Conservation (phyloP, 2,888 invertebrate species). For the Rhagonycha fulva region DNA sequence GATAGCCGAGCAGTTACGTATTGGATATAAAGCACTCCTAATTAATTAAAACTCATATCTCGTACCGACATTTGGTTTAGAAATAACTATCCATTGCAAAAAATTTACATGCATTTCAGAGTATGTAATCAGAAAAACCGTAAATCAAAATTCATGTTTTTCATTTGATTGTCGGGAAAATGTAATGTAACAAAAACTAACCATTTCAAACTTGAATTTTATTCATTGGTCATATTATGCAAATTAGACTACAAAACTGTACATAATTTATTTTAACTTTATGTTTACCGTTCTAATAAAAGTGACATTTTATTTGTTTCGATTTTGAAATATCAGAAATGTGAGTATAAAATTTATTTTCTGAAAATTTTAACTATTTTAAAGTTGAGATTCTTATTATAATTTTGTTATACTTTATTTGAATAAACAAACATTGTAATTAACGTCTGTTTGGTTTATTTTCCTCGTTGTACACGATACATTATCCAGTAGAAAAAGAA, state of each 20-base stretch:
- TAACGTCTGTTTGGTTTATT: too few species aligned
- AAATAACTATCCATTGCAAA: not conserved
- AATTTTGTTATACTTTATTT: too few species aligned
- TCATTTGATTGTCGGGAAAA: not conserved
- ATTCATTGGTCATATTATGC: not conserved
- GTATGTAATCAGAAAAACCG: not conserved
- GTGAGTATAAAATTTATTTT: too few species aligned
- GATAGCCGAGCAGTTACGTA: too few species aligned
- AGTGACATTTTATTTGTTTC: not conserved
- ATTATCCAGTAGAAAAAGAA: too few species aligned
- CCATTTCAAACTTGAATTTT: not conserved
- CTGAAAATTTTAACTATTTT: too few species aligned
- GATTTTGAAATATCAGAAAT: too few species aligned
- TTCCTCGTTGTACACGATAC: too few species aligned
- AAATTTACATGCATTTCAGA: not conserved
- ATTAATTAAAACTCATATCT: not conserved
- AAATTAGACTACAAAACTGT: not conserved
- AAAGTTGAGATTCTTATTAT: too few species aligned
- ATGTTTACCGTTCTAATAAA: not conserved
- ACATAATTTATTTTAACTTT: not conserved
- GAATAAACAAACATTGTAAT: too few species aligned
- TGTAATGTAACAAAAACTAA: not conserved
- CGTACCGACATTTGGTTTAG: not conserved
- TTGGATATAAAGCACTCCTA: not conserved
- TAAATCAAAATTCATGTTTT: not conserved